phyloP scores from a whole-genome alignment of 2,797 vertebrate species.

The Bovichtus variegatus region DNA sequence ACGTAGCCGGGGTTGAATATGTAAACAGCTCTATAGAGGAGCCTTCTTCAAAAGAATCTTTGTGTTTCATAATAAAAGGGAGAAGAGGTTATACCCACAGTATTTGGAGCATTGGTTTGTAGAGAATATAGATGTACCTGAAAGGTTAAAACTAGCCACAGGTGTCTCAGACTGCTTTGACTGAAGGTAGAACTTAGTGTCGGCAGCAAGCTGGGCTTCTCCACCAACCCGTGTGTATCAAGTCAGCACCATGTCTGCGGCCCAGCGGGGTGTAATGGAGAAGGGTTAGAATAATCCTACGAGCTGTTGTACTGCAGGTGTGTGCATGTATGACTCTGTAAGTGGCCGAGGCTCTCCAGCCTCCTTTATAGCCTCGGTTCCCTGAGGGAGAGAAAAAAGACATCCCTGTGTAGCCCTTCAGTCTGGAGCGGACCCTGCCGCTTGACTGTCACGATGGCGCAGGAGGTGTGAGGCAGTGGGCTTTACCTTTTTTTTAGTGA shows the following conservation, averaged over 20 bases:
- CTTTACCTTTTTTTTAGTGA: not conserved
- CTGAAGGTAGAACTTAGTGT: conserved; percentile 55
- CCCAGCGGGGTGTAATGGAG: conserved; percentile 68
- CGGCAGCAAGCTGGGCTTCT: conserved; percentile 55
- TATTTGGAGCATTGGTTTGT: conserved; percentile 36
- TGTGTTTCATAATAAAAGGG: conserved; percentile 5
- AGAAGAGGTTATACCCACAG: conserved; percentile 23
- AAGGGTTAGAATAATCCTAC: conserved; percentile 67
- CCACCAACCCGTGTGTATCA: conserved; percentile 62
- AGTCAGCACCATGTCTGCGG: conserved; percentile 65
- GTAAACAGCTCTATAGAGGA: conserved; percentile 2
- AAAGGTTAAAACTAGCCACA: conserved; percentile 49
- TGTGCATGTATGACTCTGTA: conserved; percentile 63
- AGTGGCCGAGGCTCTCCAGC: conserved; percentile 51
- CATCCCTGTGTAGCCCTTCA: conserved; percentile 47
- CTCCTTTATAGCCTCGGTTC: conserved; percentile 47
- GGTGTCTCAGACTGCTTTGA: conserved; percentile 47
- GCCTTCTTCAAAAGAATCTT: not conserved
- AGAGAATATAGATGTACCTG: conserved; percentile 23
- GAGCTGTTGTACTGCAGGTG: conserved; percentile 59
- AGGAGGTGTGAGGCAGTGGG: conserved; percentile 4
- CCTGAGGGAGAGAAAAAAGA: conserved; percentile 50
- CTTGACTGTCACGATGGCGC: conserved; percentile 25
- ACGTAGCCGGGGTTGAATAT: not conserved
- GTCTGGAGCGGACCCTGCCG: conserved; percentile 20